Evolutionary conservation across 2,888 invertebrate genomes (phyloP).

Genomic region (Sinhomidia bicolor): DNA sequence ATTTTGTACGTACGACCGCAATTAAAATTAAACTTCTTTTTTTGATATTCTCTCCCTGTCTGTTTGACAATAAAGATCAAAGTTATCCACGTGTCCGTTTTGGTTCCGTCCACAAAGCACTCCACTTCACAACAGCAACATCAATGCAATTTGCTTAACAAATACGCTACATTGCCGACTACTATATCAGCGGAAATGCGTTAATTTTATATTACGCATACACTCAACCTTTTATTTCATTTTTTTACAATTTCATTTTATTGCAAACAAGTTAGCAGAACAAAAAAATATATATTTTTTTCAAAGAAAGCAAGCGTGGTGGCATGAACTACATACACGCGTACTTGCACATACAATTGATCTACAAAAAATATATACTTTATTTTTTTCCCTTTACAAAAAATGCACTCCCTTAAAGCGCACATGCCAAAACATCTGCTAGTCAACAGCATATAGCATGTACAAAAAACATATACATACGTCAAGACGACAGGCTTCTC

Average conservation of each 20-base stretch:
- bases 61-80: slow-evolving; percentile 37
- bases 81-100: slow-evolving; percentile 30
- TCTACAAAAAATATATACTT: background rate
- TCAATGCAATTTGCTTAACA: background rate
- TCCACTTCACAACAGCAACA: background rate
- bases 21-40: slow-evolving; percentile 48
- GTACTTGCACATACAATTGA: background rate
- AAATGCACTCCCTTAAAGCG: slow-evolving; percentile 64
- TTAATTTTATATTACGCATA: slow-evolving; percentile 1
- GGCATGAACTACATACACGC: background rate
- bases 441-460: slow-evolving; percentile 19
- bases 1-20: slow-evolving; percentile 28
- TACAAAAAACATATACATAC: background rate
- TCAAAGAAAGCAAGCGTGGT: slow-evolving; percentile 15
- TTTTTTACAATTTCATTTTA: slow-evolving; percentile 9
- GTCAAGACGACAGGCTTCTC: background rate
- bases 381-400: background rate
- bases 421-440: slow-evolving; percentile 80
- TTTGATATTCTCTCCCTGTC: background rate
- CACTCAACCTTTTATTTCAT: background rate
- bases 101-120: background rate
- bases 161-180: background rate
- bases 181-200: slow-evolving; percentile 34
- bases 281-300: too few species aligned
- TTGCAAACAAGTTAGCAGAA: background rate